These are phyloP conservation scores for Oedothorax gibbosus DNA, from an alignment of 1,140 invertebrate species.

Conservation along the genomic window DNA sequence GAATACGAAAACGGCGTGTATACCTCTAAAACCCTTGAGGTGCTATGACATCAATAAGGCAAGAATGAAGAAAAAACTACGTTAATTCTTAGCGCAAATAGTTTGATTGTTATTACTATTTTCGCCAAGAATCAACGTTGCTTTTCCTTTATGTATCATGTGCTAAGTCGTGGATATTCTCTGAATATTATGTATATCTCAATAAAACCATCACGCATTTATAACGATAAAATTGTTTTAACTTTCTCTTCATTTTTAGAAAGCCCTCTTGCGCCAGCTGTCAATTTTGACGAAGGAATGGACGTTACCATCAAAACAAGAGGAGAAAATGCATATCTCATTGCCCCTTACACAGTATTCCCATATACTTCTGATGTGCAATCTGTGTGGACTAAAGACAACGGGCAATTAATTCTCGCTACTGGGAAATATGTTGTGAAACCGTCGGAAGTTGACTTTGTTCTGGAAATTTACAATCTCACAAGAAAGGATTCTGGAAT, in stretches of 20 bases:
- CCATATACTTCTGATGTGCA: slow-evolving; percentile 2
- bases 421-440: slow-evolving; percentile 20
- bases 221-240: neutral
- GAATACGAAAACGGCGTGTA: too few species aligned
- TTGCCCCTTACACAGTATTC: slow-evolving; percentile 28
- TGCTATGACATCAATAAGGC: too few species aligned
- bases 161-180: too few species aligned
- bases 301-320: neutral
- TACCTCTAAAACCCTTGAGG: too few species aligned
- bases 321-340: slow-evolving; percentile 23
- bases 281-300: slow-evolving; percentile 60
- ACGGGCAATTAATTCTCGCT: neutral
- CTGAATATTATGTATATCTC: too few species aligned
- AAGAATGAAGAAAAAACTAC: too few species aligned
- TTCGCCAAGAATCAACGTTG: too few species aligned
- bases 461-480: slow-evolving; percentile 33
- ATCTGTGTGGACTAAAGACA: slow-evolving; percentile 33
- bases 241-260: slow-evolving; percentile 35
- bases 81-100: too few species aligned
- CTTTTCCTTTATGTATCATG: too few species aligned
- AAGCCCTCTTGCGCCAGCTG: slow-evolving; percentile 27
- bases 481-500: slow-evolving; percentile 3
- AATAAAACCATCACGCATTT: too few species aligned
- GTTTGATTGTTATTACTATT: too few species aligned
- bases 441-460: neutral